Conservation (phyloP, 2,888 invertebrate genomes). For the Rhodophaea formosa region DNA sequence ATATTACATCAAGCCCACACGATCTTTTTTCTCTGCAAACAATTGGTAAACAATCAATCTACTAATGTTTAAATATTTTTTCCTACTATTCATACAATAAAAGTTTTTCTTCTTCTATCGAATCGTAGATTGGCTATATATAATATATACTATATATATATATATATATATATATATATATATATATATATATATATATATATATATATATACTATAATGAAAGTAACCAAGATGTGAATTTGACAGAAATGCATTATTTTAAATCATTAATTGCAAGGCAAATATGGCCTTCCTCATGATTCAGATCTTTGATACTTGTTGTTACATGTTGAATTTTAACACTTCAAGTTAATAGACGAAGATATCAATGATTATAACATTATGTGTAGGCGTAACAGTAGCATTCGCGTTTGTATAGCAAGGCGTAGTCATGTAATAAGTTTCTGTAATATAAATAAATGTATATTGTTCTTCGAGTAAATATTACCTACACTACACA, state of each 20-base stretch:
- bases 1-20: too few relatives aligned
- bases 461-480: slow-evolving; percentile 27
- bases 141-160: too few relatives aligned
- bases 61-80: too few relatives aligned
- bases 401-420: slow-evolving; percentile 30
- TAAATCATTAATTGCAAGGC: slow-evolving; percentile 10
- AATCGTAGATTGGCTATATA: too few relatives aligned
- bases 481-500: slow-evolving; percentile 51
- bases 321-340: slow-evolving; percentile 72
- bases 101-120: too few relatives aligned
- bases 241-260: slow-evolving; percentile 16
- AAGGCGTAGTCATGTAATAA: slow-evolving; percentile 13
- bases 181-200: too few relatives aligned
- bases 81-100: too few relatives aligned
- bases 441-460: slow-evolving; percentile 25
- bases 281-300: slow-evolving; percentile 44
- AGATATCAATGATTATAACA: slow-evolving; percentile 31
- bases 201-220: too few relatives aligned
- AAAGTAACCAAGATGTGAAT: not conserved
- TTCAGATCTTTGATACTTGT: slow-evolving; percentile 55
- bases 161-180: too few relatives aligned
- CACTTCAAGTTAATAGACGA: slow-evolving; percentile 50
- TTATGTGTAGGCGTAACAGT: slow-evolving; percentile 39
- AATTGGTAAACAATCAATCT: too few relatives aligned
- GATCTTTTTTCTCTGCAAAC: too few relatives aligned